Evolutionary conservation across 2,797 vertebrate genomes (phyloP).

Genomic region (Natrix natrix): DNA sequence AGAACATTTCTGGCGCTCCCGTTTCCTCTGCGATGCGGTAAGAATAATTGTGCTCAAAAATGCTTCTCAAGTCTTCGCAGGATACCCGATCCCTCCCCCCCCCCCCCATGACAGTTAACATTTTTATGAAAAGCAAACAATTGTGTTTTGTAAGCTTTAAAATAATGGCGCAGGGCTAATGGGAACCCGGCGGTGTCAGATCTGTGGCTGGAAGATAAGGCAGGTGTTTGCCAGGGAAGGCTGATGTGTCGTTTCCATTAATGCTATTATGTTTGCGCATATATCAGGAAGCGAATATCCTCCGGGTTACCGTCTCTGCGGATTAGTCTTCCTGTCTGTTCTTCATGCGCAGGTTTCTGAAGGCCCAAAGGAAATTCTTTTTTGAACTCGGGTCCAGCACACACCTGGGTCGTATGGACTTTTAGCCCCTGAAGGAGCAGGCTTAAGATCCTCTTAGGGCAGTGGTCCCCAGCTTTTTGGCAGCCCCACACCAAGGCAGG

Average conservation of each 20-base stretch:
- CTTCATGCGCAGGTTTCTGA: background rate
- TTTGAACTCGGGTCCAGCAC: background rate
- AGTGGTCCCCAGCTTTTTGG: no score
- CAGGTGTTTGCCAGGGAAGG: background rate
- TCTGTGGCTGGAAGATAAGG: constrained; percentile 43
- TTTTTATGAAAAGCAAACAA: constrained; percentile 36
- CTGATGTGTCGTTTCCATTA: constrained; percentile 1
- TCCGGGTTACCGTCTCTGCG: background rate
- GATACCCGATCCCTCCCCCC: constrained; percentile 46
- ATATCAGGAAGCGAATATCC: constrained; percentile 16
- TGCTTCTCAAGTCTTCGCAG: constrained; percentile 52
- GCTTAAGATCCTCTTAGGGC: background rate
- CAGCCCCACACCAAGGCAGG: no score
- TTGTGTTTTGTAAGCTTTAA: constrained; percentile 25
- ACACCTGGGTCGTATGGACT: background rate
- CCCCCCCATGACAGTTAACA: background rate
- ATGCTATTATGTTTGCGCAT: background rate
- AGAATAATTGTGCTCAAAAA: constrained; percentile 27
- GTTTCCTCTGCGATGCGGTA: constrained; percentile 3
- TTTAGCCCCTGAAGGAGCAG: background rate
- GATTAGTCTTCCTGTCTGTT: background rate
- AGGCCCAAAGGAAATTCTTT: background rate
- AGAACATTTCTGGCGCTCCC: background rate
- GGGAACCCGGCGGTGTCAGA: constrained; percentile 54
- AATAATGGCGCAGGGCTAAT: constrained; percentile 25